Evolutionary conservation across 2,888 invertebrate genomes (phyloP).

Genomic region (Psococerastis gibbosa): DNA sequence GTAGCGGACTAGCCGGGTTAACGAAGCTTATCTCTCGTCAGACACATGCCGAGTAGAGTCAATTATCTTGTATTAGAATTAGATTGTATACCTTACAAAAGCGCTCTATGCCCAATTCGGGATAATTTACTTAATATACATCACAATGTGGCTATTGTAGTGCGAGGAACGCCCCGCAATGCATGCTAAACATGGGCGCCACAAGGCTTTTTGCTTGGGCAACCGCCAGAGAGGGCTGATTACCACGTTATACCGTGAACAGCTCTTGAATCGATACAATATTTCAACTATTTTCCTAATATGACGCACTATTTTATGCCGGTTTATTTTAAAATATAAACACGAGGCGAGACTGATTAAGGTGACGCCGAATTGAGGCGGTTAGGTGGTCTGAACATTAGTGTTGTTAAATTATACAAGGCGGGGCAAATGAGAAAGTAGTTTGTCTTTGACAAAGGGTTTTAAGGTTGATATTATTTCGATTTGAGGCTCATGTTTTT

Average conservation of each 20-base stretch:
- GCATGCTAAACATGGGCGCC: not conserved
- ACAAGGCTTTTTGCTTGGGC: not conserved
- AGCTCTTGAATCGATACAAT: constrained; percentile 10
- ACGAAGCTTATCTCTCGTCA: constrained; percentile 8
- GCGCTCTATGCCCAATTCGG: constrained; percentile 4
- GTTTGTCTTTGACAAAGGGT: too few relatives aligned
- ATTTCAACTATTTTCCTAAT: constrained; percentile 9
- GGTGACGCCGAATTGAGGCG: too few relatives aligned
- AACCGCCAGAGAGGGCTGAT: constrained; percentile 1
- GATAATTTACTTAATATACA: constrained; percentile 10
- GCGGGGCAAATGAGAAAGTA: too few relatives aligned
- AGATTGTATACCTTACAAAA: constrained; percentile 11
- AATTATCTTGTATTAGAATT: constrained; percentile 10
- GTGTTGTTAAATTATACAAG: too few relatives aligned
- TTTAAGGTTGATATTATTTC: too few relatives aligned
- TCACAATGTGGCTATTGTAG: constrained; percentile 6
- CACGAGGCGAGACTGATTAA: too few relatives aligned
- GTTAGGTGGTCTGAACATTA: too few relatives aligned
- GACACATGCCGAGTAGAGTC: constrained; percentile 10
- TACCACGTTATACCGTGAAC: constrained; percentile 9
- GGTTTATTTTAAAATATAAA: constrained; percentile 7
- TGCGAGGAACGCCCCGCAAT: not conserved
- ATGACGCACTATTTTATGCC: constrained; percentile 8
- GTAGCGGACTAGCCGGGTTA: constrained; percentile 1
- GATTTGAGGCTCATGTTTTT: too few relatives aligned